Conservation (phyloP, 2,113 vertebrate genomes). For the Motacilla alba region DNA sequence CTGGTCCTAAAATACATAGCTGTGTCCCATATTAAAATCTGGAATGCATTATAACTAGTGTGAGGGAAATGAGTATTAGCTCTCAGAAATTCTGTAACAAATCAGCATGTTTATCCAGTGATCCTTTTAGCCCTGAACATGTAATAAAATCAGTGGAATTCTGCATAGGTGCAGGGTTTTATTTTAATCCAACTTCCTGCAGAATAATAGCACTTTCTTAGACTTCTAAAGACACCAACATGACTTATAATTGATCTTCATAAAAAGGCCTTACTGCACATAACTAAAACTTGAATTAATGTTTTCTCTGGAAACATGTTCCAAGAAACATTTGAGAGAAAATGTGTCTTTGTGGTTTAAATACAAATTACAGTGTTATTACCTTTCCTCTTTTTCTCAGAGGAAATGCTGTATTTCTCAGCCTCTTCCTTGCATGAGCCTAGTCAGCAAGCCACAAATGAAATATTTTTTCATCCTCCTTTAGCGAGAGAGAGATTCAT, state of each 20-base stretch:
- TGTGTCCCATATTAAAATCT: constrained; percentile 40
- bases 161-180: neutral
- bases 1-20: neutral
- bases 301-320: neutral
- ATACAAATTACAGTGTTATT: constrained; percentile 1
- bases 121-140: constrained; percentile 20
- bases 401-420: neutral
- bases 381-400: neutral
- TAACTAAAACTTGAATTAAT: neutral
- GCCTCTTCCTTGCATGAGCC: neutral
- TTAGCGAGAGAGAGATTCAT: neutral
- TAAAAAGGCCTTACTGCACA: neutral
- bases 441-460: neutral
- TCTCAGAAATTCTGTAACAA: constrained; percentile 30
- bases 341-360: neutral
- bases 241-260: neutral
- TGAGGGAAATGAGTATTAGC: constrained; percentile 4
- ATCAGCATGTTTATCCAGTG: constrained; percentile 15
- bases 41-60: neutral
- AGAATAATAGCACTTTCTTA: neutral
- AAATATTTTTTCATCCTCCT: neutral
- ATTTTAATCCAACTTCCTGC: constrained; percentile 5
- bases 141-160: constrained; percentile 33
- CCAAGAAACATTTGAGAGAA: constrained; percentile 12
- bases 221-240: neutral